Base-by-base conservation (phyloP, 2,113 vertebrate genomes). In the Catharus bicknelli region DNA sequence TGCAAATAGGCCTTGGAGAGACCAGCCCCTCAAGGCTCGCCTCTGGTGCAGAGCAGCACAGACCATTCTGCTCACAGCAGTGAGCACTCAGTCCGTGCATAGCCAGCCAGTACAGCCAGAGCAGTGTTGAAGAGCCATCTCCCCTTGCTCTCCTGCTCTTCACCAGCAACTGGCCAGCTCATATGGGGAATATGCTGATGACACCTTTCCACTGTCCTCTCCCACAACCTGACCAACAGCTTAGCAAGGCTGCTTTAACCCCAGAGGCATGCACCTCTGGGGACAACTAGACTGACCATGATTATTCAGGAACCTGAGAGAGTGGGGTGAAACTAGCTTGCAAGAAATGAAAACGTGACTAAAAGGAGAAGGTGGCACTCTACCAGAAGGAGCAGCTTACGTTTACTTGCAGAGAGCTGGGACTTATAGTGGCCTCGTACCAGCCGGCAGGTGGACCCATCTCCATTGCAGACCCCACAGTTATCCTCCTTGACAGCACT, bases 341-440 rank as follows among this genome's bases (percentile, higher is more conserved):
- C 30, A 61, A 51, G 58, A 61, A 86, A 34, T 2, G 2, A 5
- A 0, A 32, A 25, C 38, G 82, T 80, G 32, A 32, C 23, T 38
- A 25, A 23, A 23, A 72, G 4, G 9, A 16, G 32, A 83, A 82
- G 59, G 66, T 17, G 70, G 5, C 32, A 40, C 18, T 73, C 84
- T 53, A 80, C 17, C 58, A 90, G 68, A 72, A 79, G 55, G 36
- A 66, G 38, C 29, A 72, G 83, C 98, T 98, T 99, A 99, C 99
- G 30, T 98, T 99, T 99, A 87, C 98, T 98, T 93, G 98, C 95
- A 43, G 98, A 98, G 90, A 98, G 98, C 96, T 99, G 99, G 93
- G 99, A 98, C 96, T 99, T 99, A 97, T 98, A 99, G 63, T 99
- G 98, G 84, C 99, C 99, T 93, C 99, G 98, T 93, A 99, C 98